Evolutionary conservation across 2,888 invertebrate genomes (phyloP).

Genomic region (Uropetala carovei): DNA sequence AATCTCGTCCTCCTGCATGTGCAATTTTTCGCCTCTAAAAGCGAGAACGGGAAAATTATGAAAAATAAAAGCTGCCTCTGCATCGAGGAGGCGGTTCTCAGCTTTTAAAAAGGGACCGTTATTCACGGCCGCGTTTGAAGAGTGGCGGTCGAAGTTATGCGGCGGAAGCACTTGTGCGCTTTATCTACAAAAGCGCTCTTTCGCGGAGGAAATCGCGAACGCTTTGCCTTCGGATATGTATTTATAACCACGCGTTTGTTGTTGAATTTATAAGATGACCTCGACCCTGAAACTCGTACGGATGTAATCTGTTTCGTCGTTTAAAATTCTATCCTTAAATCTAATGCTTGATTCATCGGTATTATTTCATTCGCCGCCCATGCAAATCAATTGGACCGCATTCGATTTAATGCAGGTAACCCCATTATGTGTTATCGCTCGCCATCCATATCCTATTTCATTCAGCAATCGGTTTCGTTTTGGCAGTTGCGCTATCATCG

Average conservation of each 20-base stretch:
- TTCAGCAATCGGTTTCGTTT: not conserved
- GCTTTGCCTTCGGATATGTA: not conserved
- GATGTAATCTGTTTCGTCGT: not conserved
- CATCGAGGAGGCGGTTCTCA: not conserved
- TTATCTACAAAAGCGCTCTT: not conserved
- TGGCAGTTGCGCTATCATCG: not conserved
- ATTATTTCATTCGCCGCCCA: not conserved
- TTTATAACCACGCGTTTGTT: not conserved
- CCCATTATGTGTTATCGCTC: not conserved
- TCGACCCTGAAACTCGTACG: not conserved
- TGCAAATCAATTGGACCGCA: not conserved
- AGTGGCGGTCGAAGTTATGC: not conserved
- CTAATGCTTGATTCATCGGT: no score
- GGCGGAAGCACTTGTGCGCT: not conserved
- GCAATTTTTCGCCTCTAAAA: not conserved
- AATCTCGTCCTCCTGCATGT: not conserved
- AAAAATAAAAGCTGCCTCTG: not conserved
- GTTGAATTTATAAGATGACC: not conserved
- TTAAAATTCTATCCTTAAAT: no score
- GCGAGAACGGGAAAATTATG: not conserved
- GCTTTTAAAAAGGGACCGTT: not conserved
- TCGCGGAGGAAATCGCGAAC: not conserved
- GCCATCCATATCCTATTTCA: not conserved
- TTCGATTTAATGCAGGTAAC: not conserved
- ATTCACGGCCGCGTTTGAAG: not conserved